Conservation (phyloP, 2,113 vertebrate species). For the Misgurnus anguillicaudatus region DNA sequence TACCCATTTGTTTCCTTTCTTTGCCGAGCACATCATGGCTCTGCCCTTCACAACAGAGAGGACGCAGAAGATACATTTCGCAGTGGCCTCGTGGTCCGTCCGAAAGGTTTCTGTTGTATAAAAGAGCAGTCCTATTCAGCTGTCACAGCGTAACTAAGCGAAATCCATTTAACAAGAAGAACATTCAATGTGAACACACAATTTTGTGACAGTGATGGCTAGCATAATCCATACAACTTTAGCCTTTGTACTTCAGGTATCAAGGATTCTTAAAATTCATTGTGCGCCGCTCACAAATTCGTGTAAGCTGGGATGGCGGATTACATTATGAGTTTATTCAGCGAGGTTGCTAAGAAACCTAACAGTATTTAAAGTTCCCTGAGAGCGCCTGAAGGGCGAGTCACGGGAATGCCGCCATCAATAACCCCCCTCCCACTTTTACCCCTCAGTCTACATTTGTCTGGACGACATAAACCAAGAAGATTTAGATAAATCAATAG, state of each 20-base stretch:
- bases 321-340: neutral
- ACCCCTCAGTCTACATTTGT: constrained; percentile 54
- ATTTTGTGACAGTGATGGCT: constrained; percentile 11
- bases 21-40: neutral
- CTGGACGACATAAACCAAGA: constrained; percentile 65
- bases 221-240: neutral
- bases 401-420: constrained; percentile 57
- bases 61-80: constrained; percentile 24
- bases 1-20: constrained; percentile 19
- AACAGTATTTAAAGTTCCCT: neutral
- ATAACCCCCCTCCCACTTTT: constrained; percentile 61
- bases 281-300: constrained; percentile 19
- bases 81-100: neutral
- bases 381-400: constrained; percentile 25
- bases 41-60: constrained; percentile 43
- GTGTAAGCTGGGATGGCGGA: neutral
- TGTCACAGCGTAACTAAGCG: constrained; percentile 33
- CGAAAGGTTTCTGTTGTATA: neutral
- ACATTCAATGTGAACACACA: constrained; percentile 4
- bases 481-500: constrained; percentile 69
- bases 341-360: constrained; percentile 24
- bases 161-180: constrained; percentile 30
- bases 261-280: constrained; percentile 5
- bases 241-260: neutral
- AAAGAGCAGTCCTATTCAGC: constrained; percentile 29